Conservation (phyloP, 2,113 vertebrate genomes). For the Meles meles region DNA sequence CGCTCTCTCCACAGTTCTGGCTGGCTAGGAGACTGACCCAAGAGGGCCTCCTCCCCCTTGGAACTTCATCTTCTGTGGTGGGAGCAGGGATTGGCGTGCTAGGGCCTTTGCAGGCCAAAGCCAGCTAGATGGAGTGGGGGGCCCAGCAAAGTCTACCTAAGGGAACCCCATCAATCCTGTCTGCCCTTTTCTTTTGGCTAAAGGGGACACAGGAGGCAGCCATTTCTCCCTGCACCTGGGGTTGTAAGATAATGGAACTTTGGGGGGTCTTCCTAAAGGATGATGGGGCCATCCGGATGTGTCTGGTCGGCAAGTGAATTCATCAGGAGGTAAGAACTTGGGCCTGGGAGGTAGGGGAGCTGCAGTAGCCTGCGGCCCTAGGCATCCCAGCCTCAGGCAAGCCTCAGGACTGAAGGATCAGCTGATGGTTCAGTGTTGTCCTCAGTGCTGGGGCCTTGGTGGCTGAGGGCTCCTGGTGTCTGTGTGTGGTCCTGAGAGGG, state of each 20-base stretch:
- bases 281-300: neutral
- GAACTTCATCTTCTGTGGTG: neutral
- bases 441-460: neutral
- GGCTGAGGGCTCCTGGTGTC: neutral
- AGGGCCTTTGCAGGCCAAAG: neutral
- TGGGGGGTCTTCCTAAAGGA: neutral
- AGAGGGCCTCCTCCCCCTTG: too few species aligned
- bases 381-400: too few species aligned
- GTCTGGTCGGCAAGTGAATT: neutral
- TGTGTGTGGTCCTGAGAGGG: neutral
- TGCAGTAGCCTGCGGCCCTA: neutral
- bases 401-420: neutral
- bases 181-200: neutral
- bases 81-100: neutral
- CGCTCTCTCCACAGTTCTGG: too few species aligned
- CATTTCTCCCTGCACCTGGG: neutral
- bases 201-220: neutral
- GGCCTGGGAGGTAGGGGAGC: neutral
- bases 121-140: neutral
- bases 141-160: neutral
- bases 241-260: neutral
- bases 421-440: neutral
- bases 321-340: neutral
- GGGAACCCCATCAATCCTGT: neutral
- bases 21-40: neutral